Evolutionary conservation across 1,140 invertebrate species (phyloP), one percentile per base, ranked within the genome.

Genomic region (Camponotus pennsylvanicus): DNA sequence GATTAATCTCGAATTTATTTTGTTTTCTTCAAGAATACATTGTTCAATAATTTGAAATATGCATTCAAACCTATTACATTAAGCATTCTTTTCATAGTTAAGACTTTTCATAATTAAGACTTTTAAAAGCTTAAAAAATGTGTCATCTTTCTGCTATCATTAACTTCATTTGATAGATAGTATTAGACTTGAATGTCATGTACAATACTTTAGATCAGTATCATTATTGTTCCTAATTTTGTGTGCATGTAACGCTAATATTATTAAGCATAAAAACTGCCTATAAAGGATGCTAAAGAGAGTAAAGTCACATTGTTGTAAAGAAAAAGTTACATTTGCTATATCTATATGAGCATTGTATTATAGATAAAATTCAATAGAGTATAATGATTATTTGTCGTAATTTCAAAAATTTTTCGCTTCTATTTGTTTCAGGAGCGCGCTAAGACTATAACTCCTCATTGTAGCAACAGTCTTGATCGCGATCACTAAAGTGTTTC

Each of bases 361-460:
- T 73, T 88, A 83, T 52, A 4, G 13, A 61, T 21, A 59, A 27
- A 61, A 83, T 45, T 80, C 15, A 21, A 21, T 70, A 63, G 27
- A 27, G 13, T 67, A 40, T 61, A 18, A 80, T 55, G 3, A 15
- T 32, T 63, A 40, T 75, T 67, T 83, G 61, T 52, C 78, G 42
- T 89, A 82, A 83, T 32, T 2, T 80, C 27, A 21, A 86, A 69
- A 69, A 52, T 18, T 52, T 18, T 52, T 69, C 18, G 52, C 8
- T 66, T 71, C 82, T 71, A 64, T 92, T 85, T 95, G 92, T 95
- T 95, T 78, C 92, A 95, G 94, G 94, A 92, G 92, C 92, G 78
- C 93, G 93, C 92, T 95, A 95, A 95, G 92, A 91, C 88, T 87
- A 90, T 91, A 91, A 91, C 88, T 86, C 91, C 89, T 91, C 78